phyloP scores from a whole-genome alignment of 2,113 vertebrate genomes.

The Mobula hypostoma region DNA sequence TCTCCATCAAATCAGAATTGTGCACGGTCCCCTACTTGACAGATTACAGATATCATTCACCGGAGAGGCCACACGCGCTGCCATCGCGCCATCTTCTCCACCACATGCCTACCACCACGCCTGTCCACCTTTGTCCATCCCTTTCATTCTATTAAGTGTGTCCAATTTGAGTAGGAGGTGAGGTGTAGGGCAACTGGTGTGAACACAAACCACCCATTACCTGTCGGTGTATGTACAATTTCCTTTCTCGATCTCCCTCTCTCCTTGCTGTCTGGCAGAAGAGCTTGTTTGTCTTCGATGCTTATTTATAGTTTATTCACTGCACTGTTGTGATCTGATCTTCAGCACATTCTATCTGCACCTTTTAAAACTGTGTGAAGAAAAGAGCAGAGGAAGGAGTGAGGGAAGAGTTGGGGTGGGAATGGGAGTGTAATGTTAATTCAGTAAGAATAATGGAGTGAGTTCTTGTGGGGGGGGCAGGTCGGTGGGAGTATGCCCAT shows the following conservation, averaged over 20 bases:
- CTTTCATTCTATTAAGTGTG: neutral
- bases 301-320: neutral
- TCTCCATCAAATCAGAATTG: too few relatives aligned
- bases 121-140: neutral
- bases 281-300: neutral
- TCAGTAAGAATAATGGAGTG: neutral
- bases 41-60: too few relatives aligned
- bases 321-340: neutral
- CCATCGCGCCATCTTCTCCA: too few relatives aligned
- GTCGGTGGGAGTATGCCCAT: neutral
- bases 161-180: neutral
- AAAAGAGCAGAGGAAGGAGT: too few relatives aligned
- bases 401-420: too few relatives aligned
- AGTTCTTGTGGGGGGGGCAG: too few relatives aligned
- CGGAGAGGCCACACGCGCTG: too few relatives aligned
- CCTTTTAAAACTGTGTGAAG: neutral
- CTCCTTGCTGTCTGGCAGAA: neutral
- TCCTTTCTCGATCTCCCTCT: neutral
- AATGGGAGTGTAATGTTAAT: neutral
- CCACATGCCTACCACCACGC: too few relatives aligned
- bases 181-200: too few relatives aligned
- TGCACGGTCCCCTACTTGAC: too few relatives aligned
- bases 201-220: neutral
- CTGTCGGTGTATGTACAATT: neutral
- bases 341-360: neutral